Conservation (phyloP, 2,888 invertebrate genomes). For the Caenorhabditis wallacei region DNA sequence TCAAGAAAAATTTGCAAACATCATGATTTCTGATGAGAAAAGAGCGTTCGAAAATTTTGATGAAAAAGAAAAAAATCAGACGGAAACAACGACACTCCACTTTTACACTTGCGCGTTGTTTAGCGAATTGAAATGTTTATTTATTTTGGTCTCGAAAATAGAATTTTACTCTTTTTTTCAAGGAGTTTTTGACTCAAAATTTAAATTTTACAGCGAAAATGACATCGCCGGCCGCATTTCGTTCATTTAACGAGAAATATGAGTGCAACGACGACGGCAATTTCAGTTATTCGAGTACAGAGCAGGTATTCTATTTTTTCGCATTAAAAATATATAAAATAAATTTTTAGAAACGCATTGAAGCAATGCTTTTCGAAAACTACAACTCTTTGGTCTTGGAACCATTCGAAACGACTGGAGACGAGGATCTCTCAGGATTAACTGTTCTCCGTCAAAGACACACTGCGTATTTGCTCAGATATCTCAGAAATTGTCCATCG, state of each 20-base stretch:
- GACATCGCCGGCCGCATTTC: constrained; percentile 44
- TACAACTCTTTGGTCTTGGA: constrained; percentile 42
- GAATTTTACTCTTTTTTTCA: background rate
- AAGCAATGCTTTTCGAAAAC: constrained; percentile 62
- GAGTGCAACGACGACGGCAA: constrained; percentile 68
- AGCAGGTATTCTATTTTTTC: constrained; percentile 72
- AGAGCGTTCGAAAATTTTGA: constrained; percentile 35
- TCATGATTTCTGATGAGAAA: constrained; percentile 36
- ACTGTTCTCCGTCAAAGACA: constrained; percentile 62
- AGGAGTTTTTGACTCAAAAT: constrained; percentile 2
- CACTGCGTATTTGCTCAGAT: constrained; percentile 57
- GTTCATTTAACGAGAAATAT: constrained; percentile 61
- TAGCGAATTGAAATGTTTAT: constrained; percentile 2
- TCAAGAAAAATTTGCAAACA: constrained; percentile 33
- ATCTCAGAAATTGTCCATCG: constrained; percentile 54
- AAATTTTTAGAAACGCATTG: constrained; percentile 66
- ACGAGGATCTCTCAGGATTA: constrained; percentile 40
- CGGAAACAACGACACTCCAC: constrained; percentile 58
- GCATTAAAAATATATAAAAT: too few relatives aligned
- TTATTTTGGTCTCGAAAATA: constrained; percentile 11
- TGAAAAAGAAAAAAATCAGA: constrained; percentile 50
- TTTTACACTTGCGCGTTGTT: constrained; percentile 32
- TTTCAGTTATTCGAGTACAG: constrained; percentile 71
- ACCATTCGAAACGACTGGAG: constrained; percentile 40
- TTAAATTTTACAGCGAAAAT: constrained; percentile 18